These are phyloP conservation scores for Scaptomyza reducta DNA, from an alignment of 2,888 invertebrate genomes.

Conservation along the genomic window DNA sequence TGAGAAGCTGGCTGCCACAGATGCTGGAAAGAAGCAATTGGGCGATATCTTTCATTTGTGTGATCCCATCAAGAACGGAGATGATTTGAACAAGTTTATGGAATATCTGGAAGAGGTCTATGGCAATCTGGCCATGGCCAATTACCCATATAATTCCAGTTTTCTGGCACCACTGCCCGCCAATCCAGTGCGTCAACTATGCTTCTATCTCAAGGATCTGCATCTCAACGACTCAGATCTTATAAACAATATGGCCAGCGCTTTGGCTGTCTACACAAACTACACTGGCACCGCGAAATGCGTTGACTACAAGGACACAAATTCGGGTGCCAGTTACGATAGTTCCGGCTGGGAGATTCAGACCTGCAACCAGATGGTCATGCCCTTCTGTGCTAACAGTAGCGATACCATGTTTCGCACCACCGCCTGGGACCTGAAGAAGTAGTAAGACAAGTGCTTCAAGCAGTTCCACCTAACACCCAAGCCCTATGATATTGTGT, in stretches of 20 bases:
- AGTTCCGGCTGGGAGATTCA: conserved; percentile 90
- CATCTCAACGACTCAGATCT: conserved; percentile 48
- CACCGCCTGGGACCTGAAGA: conserved; percentile 89
- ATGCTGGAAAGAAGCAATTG: conserved; percentile 89
- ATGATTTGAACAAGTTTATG: conserved; percentile 86
- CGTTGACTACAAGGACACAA: conserved; percentile 88
- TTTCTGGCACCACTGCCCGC: conserved; percentile 94
- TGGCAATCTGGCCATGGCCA: conserved; percentile 94
- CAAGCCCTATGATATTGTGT: conserved; percentile 87
- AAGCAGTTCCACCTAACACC: conserved; percentile 89
- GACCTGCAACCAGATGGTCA: conserved; percentile 98
- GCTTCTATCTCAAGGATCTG: conserved; percentile 85
- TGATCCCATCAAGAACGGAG: conserved; percentile 86
- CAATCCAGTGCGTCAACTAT: conserved; percentile 90
- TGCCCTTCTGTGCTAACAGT: conserved; percentile 95
- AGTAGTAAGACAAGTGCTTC: conserved; percentile 88
- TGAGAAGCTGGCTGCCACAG: conserved; percentile 86
- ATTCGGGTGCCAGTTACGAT: conserved; percentile 85
- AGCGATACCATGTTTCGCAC: conserved; percentile 93
- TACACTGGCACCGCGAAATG: conserved; percentile 90
- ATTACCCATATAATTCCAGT: conserved; percentile 95
- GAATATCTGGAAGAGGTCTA: conserved; percentile 90
- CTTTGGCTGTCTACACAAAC: conserved; percentile 91
- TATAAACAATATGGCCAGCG: conserved; percentile 87
- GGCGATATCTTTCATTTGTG: conserved; percentile 91